phyloP scores from a whole-genome alignment of 1,140 invertebrate species.

The Ephestia elutella region DNA sequence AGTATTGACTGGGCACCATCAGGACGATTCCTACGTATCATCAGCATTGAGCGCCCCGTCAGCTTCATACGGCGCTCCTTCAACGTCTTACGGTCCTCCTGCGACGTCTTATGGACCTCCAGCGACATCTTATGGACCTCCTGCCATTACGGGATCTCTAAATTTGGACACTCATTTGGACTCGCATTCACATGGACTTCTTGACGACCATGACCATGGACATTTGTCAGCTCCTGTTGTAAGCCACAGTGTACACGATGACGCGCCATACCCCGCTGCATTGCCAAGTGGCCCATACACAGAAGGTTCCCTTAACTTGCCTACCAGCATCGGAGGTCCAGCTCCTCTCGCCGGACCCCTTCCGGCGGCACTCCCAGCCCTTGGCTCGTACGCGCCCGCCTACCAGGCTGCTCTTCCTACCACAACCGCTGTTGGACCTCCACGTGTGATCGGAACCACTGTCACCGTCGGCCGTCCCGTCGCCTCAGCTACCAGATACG shows the following conservation, averaged over 20 bases:
- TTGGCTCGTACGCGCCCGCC: constrained; percentile 14
- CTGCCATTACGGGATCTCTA: not conserved
- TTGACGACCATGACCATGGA: not conserved
- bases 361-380: constrained; percentile 5
- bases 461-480: constrained; percentile 45
- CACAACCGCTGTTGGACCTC: constrained; percentile 29
- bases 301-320: constrained; percentile 9
- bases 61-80: constrained; percentile 28
- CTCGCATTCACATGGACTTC: not conserved
- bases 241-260: not conserved
- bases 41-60: constrained; percentile 52
- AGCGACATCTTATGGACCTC: constrained; percentile 8
- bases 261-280: not conserved
- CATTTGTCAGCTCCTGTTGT: not conserved
- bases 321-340: not conserved
- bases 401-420: not conserved
- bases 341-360: constrained; percentile 4
- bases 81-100: constrained; percentile 41
- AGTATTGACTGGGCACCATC: constrained; percentile 31
- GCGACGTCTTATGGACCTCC: constrained; percentile 43
- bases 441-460: constrained; percentile 52
- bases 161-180: not conserved
- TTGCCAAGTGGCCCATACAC: not conserved
- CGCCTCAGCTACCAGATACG: constrained; percentile 42
- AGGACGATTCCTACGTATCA: constrained; percentile 46